Evolutionary conservation across 2,888 invertebrate genomes (phyloP).

Genomic region (Troides aeacus): DNA sequence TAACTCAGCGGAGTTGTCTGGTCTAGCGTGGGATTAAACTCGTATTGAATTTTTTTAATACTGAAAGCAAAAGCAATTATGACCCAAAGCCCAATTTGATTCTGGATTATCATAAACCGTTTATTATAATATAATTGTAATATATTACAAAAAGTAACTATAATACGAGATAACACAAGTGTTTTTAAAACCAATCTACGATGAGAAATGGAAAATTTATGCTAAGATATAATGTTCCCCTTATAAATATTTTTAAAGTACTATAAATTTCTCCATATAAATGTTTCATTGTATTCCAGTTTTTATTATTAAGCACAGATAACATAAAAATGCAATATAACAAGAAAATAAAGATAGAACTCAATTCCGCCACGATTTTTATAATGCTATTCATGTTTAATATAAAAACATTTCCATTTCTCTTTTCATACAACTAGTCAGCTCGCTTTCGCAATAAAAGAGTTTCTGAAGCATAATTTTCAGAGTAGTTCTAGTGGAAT

Average conservation of each 20-base stretch:
- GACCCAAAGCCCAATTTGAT: not conserved
- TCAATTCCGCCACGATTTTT: not conserved
- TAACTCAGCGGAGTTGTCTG: constrained; percentile 21
- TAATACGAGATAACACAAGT: not conserved
- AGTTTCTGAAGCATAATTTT: constrained; percentile 13
- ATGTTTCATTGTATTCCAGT: not conserved
- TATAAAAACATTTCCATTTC: constrained; percentile 15
- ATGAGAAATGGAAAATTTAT: not conserved
- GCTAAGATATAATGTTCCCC: no score
- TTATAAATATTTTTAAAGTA: not conserved
- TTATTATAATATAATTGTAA: not conserved
- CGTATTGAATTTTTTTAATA: constrained; percentile 23
- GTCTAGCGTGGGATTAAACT: constrained; percentile 19
- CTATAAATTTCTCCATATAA: not conserved
- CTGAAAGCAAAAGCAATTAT: constrained; percentile 18
- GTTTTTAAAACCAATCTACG: not conserved
- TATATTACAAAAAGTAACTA: not conserved
- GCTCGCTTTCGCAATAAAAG: constrained; percentile 15
- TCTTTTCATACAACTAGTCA: constrained; percentile 16
- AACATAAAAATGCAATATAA: not conserved
- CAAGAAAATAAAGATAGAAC: not conserved
- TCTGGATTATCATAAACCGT: constrained; percentile 8
- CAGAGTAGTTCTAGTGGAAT: constrained; percentile 11
- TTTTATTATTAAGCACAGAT: not conserved
- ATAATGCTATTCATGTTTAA: constrained; percentile 11